Evolutionary conservation across 2,888 invertebrate species (phyloP), one percentile per base, ranked within the genome.

Genomic region (Macrosoma leucophasiata): DNA sequence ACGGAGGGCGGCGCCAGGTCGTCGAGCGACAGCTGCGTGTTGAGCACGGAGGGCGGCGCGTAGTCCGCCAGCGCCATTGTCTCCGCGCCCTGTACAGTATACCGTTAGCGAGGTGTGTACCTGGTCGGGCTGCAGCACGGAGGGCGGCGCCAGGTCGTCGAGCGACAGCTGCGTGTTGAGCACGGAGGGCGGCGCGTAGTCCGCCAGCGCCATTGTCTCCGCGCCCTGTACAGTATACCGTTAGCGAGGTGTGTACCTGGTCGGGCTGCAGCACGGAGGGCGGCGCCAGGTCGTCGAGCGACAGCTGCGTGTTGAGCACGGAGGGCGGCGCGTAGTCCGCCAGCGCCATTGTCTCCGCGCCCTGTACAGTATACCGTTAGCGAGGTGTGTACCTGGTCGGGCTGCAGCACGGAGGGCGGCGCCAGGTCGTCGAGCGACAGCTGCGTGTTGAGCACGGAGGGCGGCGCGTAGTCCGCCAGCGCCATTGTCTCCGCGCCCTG

Each of bases 1-100:
- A 85, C 82, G 0, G 85, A 85, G 1, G 85, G 85, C 14, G 85
- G 85, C 3, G 84, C 85, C 15, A 85, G 60, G 55, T 85, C 85
- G 40, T 85, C 85, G 8, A 85, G 62, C 3, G 85, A 84, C 38
- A 85, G 66, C 55, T 85, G 84, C 30, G 85, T 82, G 65, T 82
- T 84, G 46, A 85, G 76, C 10, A 85, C 82, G 0, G 85, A 82
- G 0, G 84, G 84, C 5, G 84, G 84, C 13, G 78, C 79, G 55
- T 84, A 84, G 52, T 85, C 84, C 1, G 73, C 19, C 23, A 82
- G 56, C n/a, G n/a, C n/a, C 23, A 57, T 54, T 13, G 13, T 61
- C 6, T 77, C 78, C 43, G 57, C 60, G 2, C 22, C 10, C 33
- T 34, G 18, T n/a, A n/a, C n/a, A n/a, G n/a, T n/a, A n/a, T n/a